These are phyloP conservation scores for Adoxophyes honmai DNA, from an alignment of 1,140 invertebrate genomes.

Conservation along the genomic window DNA sequence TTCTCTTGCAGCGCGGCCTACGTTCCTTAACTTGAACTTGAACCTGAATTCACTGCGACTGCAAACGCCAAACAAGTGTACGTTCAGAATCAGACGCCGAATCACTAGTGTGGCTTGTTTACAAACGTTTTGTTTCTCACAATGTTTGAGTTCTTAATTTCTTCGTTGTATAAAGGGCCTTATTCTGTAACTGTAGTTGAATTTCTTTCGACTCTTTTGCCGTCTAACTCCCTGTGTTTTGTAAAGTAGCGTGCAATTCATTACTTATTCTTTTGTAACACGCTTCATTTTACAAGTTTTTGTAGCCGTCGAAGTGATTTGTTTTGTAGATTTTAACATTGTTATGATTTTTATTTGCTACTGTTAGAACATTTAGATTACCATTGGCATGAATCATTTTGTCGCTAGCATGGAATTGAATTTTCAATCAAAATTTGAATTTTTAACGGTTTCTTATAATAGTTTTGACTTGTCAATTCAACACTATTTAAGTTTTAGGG, in stretches of 20 bases:
- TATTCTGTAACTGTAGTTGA: constrained; percentile 7
- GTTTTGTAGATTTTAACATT: constrained; percentile 16
- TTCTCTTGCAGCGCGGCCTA: constrained; percentile 94
- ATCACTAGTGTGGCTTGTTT: constrained; percentile 60
- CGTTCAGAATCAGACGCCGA: constrained; percentile 70
- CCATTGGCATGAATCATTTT: not conserved
- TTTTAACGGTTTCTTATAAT: not conserved
- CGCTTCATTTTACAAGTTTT: not conserved
- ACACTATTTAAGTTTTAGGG: too few relatives aligned
- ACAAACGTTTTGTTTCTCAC: constrained; percentile 45
- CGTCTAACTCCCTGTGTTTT: too few relatives aligned
- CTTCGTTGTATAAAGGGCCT: not conserved
- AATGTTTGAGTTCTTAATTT: constrained; percentile 27
- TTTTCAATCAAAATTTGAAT: not conserved
- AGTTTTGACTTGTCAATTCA: too few relatives aligned
- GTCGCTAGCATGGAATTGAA: not conserved
- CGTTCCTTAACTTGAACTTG: constrained; percentile 96
- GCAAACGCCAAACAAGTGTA: constrained; percentile 90
- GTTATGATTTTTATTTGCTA: constrained; percentile 5
- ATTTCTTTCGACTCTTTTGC: too few relatives aligned
- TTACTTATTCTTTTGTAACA: not conserved
- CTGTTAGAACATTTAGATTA: not conserved
- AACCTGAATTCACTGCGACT: constrained; percentile 94
- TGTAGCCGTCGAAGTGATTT: not conserved
- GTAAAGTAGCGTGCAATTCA: not conserved